These are phyloP conservation scores for Pogonus chalceus DNA, from an alignment of 1,140 invertebrate genomes.

Conservation along the genomic window DNA sequence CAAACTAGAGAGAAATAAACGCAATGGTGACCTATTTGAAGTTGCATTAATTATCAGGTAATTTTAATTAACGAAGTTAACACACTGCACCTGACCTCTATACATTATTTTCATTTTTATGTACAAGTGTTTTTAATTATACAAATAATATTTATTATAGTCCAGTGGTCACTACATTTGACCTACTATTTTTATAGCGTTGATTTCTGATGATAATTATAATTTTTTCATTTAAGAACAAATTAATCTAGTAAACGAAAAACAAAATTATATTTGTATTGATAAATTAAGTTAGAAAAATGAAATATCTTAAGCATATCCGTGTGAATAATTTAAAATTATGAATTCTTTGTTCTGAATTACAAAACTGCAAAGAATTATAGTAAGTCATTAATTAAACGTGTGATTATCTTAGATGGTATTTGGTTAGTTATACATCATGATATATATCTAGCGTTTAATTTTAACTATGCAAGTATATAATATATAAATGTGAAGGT, in stretches of 20 bases:
- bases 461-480: background rate
- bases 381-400: background rate
- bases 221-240: no score
- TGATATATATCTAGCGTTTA: background rate
- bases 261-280: background rate
- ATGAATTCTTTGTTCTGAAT: background rate
- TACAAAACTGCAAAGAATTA: background rate
- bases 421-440: background rate
- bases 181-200: background rate
- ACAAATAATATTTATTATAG: no score
- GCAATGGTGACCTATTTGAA: background rate
- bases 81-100: background rate
- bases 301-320: background rate
- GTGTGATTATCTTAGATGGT: background rate
- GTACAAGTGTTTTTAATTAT: background rate
- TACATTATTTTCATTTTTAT: background rate
- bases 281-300: background rate
- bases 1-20: background rate
- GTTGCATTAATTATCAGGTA: background rate
- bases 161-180: no score
- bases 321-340: background rate
- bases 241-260: no score
- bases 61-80: background rate
- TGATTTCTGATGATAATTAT: no score
- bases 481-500: conserved; percentile 1